These are phyloP conservation scores for Caradrina clavipalpis DNA, from an alignment of 2,888 invertebrate species.

Conservation along the genomic window DNA sequence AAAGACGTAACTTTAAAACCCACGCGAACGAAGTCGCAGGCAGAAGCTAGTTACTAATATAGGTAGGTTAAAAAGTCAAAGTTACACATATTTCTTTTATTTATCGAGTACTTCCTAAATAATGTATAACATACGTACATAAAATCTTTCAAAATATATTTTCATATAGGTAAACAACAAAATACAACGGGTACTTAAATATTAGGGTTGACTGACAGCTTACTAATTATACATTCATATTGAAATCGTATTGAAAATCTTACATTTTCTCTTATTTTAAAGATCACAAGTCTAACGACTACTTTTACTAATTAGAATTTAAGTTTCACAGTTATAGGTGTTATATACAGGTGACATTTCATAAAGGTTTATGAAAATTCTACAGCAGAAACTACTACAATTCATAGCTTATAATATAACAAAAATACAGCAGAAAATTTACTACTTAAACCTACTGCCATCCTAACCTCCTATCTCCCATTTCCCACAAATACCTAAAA, in stretches of 20 bases:
- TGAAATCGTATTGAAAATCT: not conserved
- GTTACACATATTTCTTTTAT: constrained; percentile 39
- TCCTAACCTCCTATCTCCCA: no score
- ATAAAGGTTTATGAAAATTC: not conserved
- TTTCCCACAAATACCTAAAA: constrained; percentile 3
- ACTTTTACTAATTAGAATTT: constrained; percentile 21
- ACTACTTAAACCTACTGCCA: not conserved
- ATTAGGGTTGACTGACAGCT: constrained; percentile 8
- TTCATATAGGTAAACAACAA: constrained; percentile 40
- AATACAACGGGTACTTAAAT: constrained; percentile 11
- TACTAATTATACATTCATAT: not conserved
- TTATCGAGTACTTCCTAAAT: constrained; percentile 35
- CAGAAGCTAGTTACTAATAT: no score
- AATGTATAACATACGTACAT: constrained; percentile 46
- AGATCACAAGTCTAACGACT: not conserved
- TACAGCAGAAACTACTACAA: not conserved
- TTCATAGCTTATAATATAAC: not conserved
- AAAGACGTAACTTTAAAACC: no score
- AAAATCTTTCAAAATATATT: constrained; percentile 50
- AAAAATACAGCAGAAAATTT: not conserved
- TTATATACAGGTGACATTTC: no score
- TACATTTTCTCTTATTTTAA: constrained; percentile 6
- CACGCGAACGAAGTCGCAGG: no score
- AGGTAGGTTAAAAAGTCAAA: constrained; percentile 5
- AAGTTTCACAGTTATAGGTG: constrained; percentile 2